phyloP scores from a whole-genome alignment of 2,797 vertebrate genomes.

The Premnoplex brunnescens region DNA sequence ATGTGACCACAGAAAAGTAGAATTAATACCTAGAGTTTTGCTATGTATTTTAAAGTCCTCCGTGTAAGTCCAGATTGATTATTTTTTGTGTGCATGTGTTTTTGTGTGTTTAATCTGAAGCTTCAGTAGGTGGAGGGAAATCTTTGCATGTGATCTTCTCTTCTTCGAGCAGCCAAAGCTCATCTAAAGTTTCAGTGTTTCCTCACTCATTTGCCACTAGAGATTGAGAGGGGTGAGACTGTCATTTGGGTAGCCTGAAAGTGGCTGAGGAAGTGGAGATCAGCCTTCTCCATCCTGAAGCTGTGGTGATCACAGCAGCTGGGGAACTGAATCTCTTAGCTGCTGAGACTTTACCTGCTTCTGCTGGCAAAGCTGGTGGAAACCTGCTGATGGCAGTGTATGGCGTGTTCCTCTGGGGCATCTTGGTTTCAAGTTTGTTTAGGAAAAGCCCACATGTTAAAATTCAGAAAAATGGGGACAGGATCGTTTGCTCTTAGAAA shows the following conservation, averaged over 20 bases:
- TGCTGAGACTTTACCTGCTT: neutral
- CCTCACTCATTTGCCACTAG: neutral
- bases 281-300: neutral
- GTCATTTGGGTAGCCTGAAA: neutral
- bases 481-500: rapidly evolving
- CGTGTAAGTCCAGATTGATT: neutral
- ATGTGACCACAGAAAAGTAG: neutral
- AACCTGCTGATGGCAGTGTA: neutral
- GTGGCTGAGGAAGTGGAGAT: neutral
- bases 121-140: neutral
- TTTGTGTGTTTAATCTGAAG: neutral
- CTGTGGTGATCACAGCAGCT: neutral
- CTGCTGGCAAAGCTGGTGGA: neutral
- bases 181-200: neutral
- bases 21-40: neutral
- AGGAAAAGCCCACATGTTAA: neutral
- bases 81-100: neutral
- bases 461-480: neutral
- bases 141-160: neutral
- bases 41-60: neutral
- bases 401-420: neutral
- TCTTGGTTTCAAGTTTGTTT: neutral
- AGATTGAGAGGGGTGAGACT: neutral
- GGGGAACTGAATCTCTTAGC: neutral
- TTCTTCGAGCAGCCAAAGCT: neutral